phyloP scores from a whole-genome alignment of 2,888 invertebrate genomes.

The Achlya flavicornis region DNA sequence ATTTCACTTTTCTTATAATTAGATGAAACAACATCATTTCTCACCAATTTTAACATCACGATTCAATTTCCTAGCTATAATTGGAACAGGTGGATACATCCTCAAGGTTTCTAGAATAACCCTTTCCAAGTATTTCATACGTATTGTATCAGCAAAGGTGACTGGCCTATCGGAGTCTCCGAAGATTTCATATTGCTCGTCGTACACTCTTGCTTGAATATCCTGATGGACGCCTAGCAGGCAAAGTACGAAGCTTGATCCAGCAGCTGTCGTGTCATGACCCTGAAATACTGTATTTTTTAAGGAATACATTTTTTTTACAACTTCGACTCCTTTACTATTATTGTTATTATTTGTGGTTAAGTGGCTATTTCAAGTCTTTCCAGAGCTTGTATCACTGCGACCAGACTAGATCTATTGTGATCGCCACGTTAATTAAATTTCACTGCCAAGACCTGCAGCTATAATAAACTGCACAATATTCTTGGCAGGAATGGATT shows the following conservation, averaged over 20 bases:
- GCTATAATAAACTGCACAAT: too few species aligned
- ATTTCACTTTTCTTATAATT: too few species aligned
- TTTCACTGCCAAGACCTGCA: too few species aligned
- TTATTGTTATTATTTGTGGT: too few species aligned
- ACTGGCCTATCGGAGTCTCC: conserved; percentile 89
- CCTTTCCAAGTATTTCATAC: conserved; percentile 90
- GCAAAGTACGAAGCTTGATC: conserved; percentile 92
- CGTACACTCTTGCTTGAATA: conserved; percentile 89
- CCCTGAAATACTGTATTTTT: conserved; percentile 42
- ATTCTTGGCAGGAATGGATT: too few species aligned
- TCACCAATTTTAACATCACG: conserved; percentile 87
- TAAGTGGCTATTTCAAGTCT: too few species aligned
- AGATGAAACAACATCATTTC: conserved; percentile 11
- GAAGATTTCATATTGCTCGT: conserved; percentile 88
- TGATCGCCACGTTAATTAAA: too few species aligned
- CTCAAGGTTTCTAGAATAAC: conserved; percentile 90
- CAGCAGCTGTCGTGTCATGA: conserved; percentile 83
- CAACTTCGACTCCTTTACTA: neutral
- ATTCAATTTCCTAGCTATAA: conserved; percentile 88
- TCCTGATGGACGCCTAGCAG: conserved; percentile 91
- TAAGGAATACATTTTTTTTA: neutral
- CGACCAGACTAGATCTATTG: too few species aligned
- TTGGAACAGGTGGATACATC: conserved; percentile 90
- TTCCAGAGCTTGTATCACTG: too few species aligned
- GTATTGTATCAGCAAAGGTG: conserved; percentile 89